Evolutionary conservation across 2,797 vertebrate species (phyloP), one percentile per base, ranked within the genome.

Genomic region (Podargus strigoides): DNA sequence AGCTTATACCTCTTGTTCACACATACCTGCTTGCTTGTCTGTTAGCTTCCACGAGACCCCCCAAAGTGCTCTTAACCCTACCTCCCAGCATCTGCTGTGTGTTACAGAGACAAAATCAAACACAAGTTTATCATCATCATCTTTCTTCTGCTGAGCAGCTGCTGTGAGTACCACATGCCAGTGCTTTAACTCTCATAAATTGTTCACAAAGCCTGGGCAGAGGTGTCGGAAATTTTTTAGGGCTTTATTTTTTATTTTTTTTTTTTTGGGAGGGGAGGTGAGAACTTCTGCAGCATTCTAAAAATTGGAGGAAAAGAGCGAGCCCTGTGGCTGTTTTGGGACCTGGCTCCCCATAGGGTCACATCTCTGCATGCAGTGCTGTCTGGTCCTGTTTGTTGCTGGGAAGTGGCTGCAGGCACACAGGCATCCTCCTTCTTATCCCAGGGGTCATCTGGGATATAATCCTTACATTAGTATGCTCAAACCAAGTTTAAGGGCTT

Each of bases 61-160:
- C 9, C 50, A 44, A n/a, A 67, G 52, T 5, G 1, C 23, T 66
- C 55, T 64, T 34, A 78, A 41, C 83, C 60, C 68, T 39, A 1
- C 7, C 9, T 72, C 42, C 46, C 68, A 53, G 75, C 55, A 63
- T 59, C 74, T 93, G 77, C 66, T 46, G 32, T 34, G 69, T 49
- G 52, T 81, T 66, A 32, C 46, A 42, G 18, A 1, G 9, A 46
- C 47, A 67, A 74, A 87, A 80, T 58, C 79, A 83, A 87, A 74
- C 68, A 22, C 6, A 2, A 42, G 12, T 69, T 83, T 12, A n/a
- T 75, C 75, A n/a, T 53, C 69, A 19, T 32, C 70, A 2, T 46
- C 81, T 66, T 67, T 79, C 85, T 72, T 79, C 75, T 91, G 87
- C 85, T 17, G 58, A 94, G 92, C 94, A 87, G 73, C 90, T 91